phyloP scores from a whole-genome alignment of 2,113 vertebrate genomes.

The Solea senegalensis region DNA sequence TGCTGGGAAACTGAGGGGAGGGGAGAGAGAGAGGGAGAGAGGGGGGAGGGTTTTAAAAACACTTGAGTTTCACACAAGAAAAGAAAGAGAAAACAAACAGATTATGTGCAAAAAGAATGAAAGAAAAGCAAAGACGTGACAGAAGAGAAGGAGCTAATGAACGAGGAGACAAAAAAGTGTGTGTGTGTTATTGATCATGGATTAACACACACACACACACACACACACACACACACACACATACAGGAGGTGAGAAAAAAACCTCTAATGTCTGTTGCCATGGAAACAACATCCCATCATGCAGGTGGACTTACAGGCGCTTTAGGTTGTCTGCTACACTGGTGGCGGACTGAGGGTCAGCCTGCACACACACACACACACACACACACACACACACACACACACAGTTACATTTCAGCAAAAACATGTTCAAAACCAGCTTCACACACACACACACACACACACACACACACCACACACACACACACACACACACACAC shows the following conservation, averaged over 20 bases:
- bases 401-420: too few species aligned
- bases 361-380: constrained; percentile 61
- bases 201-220: constrained; percentile 18
- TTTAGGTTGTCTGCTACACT: constrained; percentile 81
- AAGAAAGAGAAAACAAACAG: background rate
- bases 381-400: background rate
- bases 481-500: background rate
- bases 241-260: background rate
- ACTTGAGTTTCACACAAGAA: too few species aligned
- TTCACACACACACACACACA: background rate
- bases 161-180: background rate
- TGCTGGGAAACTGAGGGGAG: constrained; percentile 84
- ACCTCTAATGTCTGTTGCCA: constrained; percentile 12
- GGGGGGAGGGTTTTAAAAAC: too few species aligned
- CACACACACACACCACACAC: constrained; percentile 14
- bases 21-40: too few species aligned
- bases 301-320: constrained; percentile 76
- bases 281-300: constrained; percentile 38
- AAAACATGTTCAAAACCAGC: too few species aligned
- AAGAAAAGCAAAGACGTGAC: too few species aligned
- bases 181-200: constrained; percentile 10
- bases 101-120: background rate
- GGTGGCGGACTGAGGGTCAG: constrained; percentile 81
- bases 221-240: constrained; percentile 14
- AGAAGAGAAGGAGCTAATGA: too few species aligned